Conservation (phyloP, 2,888 invertebrate species). For the Microctonus brassicae region DNA sequence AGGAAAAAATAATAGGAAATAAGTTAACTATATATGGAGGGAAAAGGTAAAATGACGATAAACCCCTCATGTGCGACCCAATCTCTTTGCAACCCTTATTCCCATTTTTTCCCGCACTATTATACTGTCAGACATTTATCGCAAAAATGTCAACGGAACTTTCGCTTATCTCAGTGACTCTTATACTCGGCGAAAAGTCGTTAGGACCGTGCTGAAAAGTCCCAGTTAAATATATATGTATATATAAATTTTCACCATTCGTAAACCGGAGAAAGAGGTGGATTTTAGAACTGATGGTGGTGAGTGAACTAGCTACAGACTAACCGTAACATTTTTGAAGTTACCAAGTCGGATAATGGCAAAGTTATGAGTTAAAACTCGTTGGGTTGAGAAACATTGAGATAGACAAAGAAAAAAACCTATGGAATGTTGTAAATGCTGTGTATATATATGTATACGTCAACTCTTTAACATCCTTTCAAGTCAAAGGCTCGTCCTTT, state of each 20-base stretch:
- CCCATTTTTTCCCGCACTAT: background rate
- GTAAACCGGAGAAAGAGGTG: slow-evolving; percentile 28
- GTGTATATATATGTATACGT: slow-evolving; percentile 29
- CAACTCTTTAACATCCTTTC: slow-evolving; percentile 62
- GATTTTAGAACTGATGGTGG: slow-evolving; percentile 36
- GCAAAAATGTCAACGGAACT: slow-evolving; percentile 64
- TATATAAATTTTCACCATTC: slow-evolving; percentile 28
- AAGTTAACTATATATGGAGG: background rate
- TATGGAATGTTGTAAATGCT: too few species aligned
- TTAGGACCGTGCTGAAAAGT: slow-evolving; percentile 27
- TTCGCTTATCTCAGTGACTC: slow-evolving; percentile 55
- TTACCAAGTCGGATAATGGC: slow-evolving; percentile 65
- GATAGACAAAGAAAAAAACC: slow-evolving; percentile 38
- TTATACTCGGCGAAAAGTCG: slow-evolving; percentile 31
- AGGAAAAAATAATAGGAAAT: background rate
- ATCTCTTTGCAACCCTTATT: slow-evolving; percentile 11
- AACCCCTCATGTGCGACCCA: slow-evolving; percentile 24
- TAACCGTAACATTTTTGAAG: slow-evolving; percentile 44
- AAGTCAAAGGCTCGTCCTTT: slow-evolving; percentile 50
- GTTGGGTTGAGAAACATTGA: background rate
- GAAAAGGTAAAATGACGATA: slow-evolving; percentile 13
- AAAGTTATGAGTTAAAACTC: slow-evolving; percentile 59
- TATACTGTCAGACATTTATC: slow-evolving; percentile 55
- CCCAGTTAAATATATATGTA: slow-evolving; percentile 21
- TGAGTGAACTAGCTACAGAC: slow-evolving; percentile 26